Evolutionary conservation across 2,113 vertebrate genomes (phyloP), one percentile per base, ranked within the genome.

Genomic region (Oenanthe melanoleuca): DNA sequence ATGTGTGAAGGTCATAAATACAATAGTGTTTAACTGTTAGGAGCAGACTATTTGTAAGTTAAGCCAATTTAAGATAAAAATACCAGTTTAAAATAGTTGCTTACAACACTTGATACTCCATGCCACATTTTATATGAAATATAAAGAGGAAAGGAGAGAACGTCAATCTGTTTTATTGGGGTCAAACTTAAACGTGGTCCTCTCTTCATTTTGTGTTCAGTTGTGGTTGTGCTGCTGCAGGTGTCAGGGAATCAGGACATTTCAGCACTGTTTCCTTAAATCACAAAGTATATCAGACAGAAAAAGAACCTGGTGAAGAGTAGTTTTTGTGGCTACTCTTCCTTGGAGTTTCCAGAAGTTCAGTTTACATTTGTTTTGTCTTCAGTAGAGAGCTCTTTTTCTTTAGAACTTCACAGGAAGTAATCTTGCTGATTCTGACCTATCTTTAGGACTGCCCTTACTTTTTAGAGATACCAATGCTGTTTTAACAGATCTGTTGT

Each of bases 221-320:
- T 19, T 70, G 10, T 47, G 18, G 25, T 22, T 61, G 8, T 47
- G 21, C 34, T 56, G 14, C 70, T 78, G 38, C 19, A 64, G 44
- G 20, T 63, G 3, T 75, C 5, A 11, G 37, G 26, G 13, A 34
- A 61, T n/a, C 28, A 63, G 11, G 1, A 1, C 1, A 4, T 49
- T 79, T 74, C 40, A 53, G 8, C 10, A 9, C 8, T 29, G 3
- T 34, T 70, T 61, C 16, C 37, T 44, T 55, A 49, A 70, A 66
- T 78, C 19, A 14, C 11, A 55, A 18, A 45, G 4, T 45, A 11
- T 44, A 2, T 47, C 29, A 78, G 15, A 20, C 11, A 37, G 21
- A 75, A 17, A 7, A 57, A 57, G 28, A 28, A 49, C 24, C 8
- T 28, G 9, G 18, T 49, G 42, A 79, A 79, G 37, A 2, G 0